phyloP scores from a whole-genome alignment of 1,140 invertebrate genomes.

The Dendroctonus ponderosae region DNA sequence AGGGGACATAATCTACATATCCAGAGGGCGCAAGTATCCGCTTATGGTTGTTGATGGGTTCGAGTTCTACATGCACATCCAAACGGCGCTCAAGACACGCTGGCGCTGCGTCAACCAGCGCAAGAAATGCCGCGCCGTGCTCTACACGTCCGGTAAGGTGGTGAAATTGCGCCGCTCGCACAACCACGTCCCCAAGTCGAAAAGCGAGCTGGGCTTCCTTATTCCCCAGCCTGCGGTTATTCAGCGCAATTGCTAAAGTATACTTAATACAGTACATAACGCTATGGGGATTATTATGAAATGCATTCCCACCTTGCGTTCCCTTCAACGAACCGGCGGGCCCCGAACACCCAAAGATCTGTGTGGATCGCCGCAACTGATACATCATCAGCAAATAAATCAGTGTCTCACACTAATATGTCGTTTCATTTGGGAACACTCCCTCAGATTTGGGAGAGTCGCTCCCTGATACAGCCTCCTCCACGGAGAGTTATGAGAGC shows the following conservation, averaged over 20 bases:
- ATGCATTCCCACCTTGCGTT: too few relatives aligned
- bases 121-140: conserved; percentile 33
- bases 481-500: not conserved
- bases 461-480: not conserved
- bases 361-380: too few relatives aligned
- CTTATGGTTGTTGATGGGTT: conserved; percentile 35
- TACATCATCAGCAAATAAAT: too few relatives aligned
- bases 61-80: conserved; percentile 35
- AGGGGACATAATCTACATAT: conserved; percentile 27
- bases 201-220: too few relatives aligned
- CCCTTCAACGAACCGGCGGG: too few relatives aligned
- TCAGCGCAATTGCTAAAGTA: too few relatives aligned
- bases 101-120: conserved; percentile 37
- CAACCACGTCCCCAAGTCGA: conserved; percentile 32
- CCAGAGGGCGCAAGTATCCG: conserved; percentile 35
- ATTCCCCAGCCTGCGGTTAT: too few relatives aligned
- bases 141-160: conserved; percentile 34
- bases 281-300: too few relatives aligned
- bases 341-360: too few relatives aligned
- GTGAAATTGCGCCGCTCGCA: conserved; percentile 33
- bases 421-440: not conserved
- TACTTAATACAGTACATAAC: too few relatives aligned
- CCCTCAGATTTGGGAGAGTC: not conserved
- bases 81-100: conserved; percentile 30
- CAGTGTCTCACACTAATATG: too few relatives aligned